Percentiles rank a stretch among this genome's conserved stretches.
Evolutionary conservation across 2,113 vertebrate genomes (phyloP).

Genomic region (Anolis sagrei): DNA sequence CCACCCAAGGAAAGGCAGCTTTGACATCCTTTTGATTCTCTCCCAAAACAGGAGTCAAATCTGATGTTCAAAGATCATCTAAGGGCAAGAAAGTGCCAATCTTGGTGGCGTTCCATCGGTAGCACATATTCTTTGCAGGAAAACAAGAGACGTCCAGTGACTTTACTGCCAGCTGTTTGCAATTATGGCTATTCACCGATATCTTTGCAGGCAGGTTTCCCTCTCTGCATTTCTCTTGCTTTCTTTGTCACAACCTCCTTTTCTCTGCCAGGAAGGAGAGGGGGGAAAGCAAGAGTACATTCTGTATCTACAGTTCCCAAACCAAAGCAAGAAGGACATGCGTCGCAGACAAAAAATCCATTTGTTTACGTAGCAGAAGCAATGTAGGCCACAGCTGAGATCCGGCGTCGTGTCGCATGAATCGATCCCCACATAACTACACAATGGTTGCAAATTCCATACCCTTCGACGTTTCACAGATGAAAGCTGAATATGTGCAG

Average conservation of each 20-base stretch:
- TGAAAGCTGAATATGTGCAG: too few relatives aligned
- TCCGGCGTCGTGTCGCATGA: too few relatives aligned
- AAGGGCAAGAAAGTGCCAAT: fast-evolving
- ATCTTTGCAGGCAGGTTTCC: not conserved
- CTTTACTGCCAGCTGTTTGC: not conserved
- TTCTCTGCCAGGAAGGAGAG: not conserved
- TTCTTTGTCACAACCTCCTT: fast-evolving
- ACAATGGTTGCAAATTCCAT: too few relatives aligned
- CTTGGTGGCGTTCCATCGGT: fast-evolving
- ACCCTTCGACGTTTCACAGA: too few relatives aligned
- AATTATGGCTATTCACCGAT: not conserved
- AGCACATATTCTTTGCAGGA: not conserved
- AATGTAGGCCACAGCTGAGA: too few relatives aligned
- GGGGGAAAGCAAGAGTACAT: too few relatives aligned
- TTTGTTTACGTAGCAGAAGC: too few relatives aligned
- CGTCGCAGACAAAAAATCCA: too few relatives aligned
- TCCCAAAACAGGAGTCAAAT: not conserved
- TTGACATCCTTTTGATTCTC: not conserved
- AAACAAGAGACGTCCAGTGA: not conserved
- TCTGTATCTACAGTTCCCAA: too few relatives aligned
- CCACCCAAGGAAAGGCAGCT: not conserved
- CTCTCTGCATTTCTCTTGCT: fast-evolving
- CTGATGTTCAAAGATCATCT: fast-evolving
- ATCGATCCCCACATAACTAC: too few relatives aligned
- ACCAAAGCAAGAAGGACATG: not conserved